Evolutionary conservation across 37 sponge, comb jelly and placozoan genomes (phyloP).

Genomic region (Ianthella basta): DNA sequence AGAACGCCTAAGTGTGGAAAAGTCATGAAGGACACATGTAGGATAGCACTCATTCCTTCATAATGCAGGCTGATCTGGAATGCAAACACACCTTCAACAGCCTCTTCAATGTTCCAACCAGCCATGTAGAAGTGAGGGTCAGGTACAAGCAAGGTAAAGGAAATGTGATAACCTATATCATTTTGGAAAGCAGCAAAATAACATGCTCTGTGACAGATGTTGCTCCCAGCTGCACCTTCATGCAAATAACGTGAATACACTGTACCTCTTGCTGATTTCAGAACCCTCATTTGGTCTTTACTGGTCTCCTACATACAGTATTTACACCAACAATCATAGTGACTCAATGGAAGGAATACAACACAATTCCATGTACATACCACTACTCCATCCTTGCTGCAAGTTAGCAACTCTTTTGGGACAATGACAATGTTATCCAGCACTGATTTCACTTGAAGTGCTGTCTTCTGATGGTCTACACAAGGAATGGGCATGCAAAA

Average conservation of each 20-base stretch:
- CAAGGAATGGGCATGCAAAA: too few relatives aligned
- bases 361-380: not conserved
- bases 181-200: too few relatives aligned
- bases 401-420: not conserved
- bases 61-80: not conserved
- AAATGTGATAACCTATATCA: constrained; percentile 77
- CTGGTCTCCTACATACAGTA: not conserved
- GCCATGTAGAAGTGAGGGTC: constrained; percentile 51
- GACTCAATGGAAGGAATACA: not conserved
- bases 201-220: too few relatives aligned
- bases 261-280: not conserved
- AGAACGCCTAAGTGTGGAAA: constrained; percentile 45
- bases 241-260: not conserved
- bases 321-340: not conserved
- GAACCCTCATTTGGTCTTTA: not conserved
- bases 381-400: too few relatives aligned
- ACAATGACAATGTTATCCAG: not conserved
- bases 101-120: constrained; percentile 74
- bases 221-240: too few relatives aligned
- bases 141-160: constrained; percentile 74
- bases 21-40: not conserved
- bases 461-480: not conserved
- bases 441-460: not conserved
- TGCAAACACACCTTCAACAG: constrained; percentile 44
- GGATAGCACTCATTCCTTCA: too few relatives aligned